Evolutionary conservation across 2,888 invertebrate species (phyloP).

Genomic region (Drosophila eohydei): DNA sequence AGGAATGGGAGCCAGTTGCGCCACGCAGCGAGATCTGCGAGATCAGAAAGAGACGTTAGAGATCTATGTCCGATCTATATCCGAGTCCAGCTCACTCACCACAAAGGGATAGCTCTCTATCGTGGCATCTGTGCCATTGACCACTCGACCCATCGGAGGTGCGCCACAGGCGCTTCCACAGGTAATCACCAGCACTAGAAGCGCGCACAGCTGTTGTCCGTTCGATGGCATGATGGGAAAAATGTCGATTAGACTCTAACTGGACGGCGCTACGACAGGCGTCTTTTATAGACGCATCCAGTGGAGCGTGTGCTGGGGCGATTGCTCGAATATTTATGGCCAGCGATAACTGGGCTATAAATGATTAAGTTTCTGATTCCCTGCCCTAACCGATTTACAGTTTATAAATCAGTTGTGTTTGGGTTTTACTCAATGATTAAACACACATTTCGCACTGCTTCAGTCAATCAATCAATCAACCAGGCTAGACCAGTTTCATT

Average conservation of each 20-base stretch:
- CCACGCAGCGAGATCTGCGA: conserved; percentile 71
- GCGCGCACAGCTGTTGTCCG: conserved; percentile 8
- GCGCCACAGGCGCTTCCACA: conserved; percentile 47
- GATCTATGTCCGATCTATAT: no score
- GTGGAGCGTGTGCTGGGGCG: neutral
- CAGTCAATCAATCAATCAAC: neutral
- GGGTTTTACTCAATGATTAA: conserved; percentile 8
- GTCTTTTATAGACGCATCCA: conserved; percentile 37
- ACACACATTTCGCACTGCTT: neutral
- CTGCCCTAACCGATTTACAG: conserved; percentile 19
- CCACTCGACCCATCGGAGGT: conserved; percentile 70
- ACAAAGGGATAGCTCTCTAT: conserved; percentile 78
- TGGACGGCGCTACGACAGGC: neutral
- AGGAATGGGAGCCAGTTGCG: conserved; percentile 70
- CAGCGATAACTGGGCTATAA: conserved; percentile 45
- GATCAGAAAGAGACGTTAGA: no score
- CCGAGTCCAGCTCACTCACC: conserved; percentile 46
- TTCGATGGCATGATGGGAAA: conserved; percentile 24
- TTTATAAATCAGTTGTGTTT: neutral
- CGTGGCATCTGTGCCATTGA: conserved; percentile 79
- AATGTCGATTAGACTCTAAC: conserved; percentile 3
- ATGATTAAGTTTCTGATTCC: conserved; percentile 2
- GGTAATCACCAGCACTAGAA: conserved; percentile 41
- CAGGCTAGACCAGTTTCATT: no score
- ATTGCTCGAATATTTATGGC: conserved; percentile 52